Base-by-base conservation (phyloP, 1,140 invertebrate species). In the Drosophila athabasca region DNA sequence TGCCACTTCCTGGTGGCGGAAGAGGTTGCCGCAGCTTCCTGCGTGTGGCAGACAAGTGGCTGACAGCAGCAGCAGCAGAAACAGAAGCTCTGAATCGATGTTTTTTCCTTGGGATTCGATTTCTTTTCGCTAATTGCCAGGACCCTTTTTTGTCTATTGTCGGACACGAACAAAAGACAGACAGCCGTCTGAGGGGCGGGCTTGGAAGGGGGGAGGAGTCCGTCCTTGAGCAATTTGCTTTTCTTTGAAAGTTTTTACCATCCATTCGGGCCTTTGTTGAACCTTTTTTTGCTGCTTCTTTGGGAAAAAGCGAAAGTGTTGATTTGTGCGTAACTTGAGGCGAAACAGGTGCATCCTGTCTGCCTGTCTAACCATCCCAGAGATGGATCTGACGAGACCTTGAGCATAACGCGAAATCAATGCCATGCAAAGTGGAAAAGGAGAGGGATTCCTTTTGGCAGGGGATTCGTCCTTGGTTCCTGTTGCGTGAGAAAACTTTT, bases 341-440 rank as follows among this genome's bases (percentile, higher is more conserved):
- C 57, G 52, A 48, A 85, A 66, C 82, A 87, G 82, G 82, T 87
- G 82, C 70, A 75, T 87, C 82, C 82, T 87, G 82, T 46, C 57
- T 44, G 45, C 9, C 24, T 24, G 22, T 24, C 22, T 19, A 19
- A 1, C 29, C 7, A 1, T 2, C 2, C 7, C 43, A 29, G 24
- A 46, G 19, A 51, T 22, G 8, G 22, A 52, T 76, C 68, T 69
- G 57, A 46, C 6, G 49, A 41, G 61, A 54, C 72, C 62, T 65
- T 70, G 35, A 53, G 41, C 35, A 19, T 19, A 19, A 19, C 17
- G 17, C 17, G 17, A 19, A 35, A 58, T 55, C 66, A 48, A 57
- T 49, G 64, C 64, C 43, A 71, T 61, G 66, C 68, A 31, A 61
- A 5, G 1, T 29, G 41, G 41, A 11, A 19, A 31, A 41, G 48